phyloP scores from a whole-genome alignment of 23 tunicate genomes.

The Trididemnum miniatum region DNA sequence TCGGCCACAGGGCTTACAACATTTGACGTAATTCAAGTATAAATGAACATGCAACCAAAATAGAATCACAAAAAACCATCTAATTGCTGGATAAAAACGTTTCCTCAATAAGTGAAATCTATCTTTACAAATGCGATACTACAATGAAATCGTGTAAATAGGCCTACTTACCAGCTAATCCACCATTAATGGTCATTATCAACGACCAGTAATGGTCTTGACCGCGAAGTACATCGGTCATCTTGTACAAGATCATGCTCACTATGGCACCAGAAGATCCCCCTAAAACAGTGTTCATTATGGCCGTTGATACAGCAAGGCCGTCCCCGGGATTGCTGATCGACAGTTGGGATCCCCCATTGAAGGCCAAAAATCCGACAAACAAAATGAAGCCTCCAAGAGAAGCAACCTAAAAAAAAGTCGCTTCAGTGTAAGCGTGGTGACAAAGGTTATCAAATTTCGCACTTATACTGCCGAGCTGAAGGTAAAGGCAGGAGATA shows the following conservation, averaged over 20 bases:
- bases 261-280: slow-evolving; percentile 66
- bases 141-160: no score
- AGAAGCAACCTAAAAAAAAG: slow-evolving; percentile 48
- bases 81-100: no score
- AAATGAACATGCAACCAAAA: no score
- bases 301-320: slow-evolving; percentile 53
- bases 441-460: background rate
- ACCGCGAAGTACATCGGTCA: slow-evolving; percentile 48
- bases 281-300: slow-evolving; percentile 74
- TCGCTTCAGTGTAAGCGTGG: background rate
- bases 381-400: slow-evolving; percentile 85
- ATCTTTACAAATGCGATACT: no score
- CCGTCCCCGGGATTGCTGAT: slow-evolving; percentile 65
- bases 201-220: slow-evolving; percentile 84
- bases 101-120: no score
- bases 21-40: no score
- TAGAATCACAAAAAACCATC: no score
- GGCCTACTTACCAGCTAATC: slow-evolving; percentile 66
- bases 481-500: no score
- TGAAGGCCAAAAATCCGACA: slow-evolving; percentile 89
- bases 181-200: slow-evolving; percentile 76
- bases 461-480: no score
- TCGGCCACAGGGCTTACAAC: no score
- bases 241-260: slow-evolving; percentile 55
- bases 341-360: slow-evolving; percentile 86